A percentile compares a stretch with the other conserved stretches of the same genome.
phyloP scores from a whole-genome alignment of 2,797 vertebrate genomes.

The Anolis apletophallus region DNA sequence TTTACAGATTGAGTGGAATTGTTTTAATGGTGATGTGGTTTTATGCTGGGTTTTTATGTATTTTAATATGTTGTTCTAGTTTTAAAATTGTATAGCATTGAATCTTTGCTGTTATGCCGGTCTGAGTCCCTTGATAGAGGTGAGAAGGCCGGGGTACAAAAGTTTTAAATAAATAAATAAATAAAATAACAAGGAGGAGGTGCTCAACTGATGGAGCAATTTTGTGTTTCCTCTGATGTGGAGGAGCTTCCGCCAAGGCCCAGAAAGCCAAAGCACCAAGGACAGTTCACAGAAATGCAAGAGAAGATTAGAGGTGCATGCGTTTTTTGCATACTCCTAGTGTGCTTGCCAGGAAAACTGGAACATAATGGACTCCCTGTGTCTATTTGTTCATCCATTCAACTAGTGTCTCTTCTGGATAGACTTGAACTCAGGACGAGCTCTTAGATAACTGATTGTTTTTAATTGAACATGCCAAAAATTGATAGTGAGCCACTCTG shows the following conservation, averaged over 20 bases:
- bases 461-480: background rate
- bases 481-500: background rate
- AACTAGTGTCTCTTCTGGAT: background rate
- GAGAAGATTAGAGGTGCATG: background rate
- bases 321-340: background rate
- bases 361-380: too few relatives aligned
- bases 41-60: too few relatives aligned
- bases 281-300: background rate
- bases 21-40: too few relatives aligned
- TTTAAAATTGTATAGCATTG: too few relatives aligned
- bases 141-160: too few relatives aligned
- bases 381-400: background rate
- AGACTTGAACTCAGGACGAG: background rate
- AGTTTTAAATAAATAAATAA: too few relatives aligned
- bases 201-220: background rate
- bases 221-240: background rate
- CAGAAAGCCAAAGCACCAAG: background rate
- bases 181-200: background rate
- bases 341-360: background rate
- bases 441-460: background rate
- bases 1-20: too few relatives aligned
- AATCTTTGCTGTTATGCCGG: too few relatives aligned
- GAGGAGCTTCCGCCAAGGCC: background rate
- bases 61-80: too few relatives aligned
- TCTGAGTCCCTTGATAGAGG: too few relatives aligned